Evolutionary conservation across 2,888 invertebrate genomes (phyloP).

Genomic region (Chrysotoxum bicinctum): DNA sequence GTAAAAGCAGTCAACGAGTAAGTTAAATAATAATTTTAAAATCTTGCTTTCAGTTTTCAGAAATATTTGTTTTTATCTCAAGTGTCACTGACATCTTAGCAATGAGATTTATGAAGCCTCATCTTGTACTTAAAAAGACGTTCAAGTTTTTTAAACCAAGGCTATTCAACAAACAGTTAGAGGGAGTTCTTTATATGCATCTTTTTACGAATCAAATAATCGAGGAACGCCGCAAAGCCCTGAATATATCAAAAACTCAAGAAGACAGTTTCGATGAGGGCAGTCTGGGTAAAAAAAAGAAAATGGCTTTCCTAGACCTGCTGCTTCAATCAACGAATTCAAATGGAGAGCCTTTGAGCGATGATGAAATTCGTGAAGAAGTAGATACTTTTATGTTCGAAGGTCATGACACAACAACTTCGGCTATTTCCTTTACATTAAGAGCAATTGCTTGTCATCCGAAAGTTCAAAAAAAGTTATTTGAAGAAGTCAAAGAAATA

Average conservation of each 20-base stretch:
- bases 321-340: conserved; percentile 84
- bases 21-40: conserved; percentile 76
- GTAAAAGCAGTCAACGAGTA: conserved; percentile 87
- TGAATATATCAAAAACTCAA: conserved; percentile 32
- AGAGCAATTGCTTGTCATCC: conserved; percentile 78
- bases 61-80: background rate
- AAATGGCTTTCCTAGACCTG: conserved; percentile 86
- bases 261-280: conserved; percentile 44
- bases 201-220: conserved; percentile 83
- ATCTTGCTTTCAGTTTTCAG: no score
- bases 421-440: conserved; percentile 78
- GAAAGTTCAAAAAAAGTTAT: conserved; percentile 76
- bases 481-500: conserved; percentile 76
- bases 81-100: conserved; percentile 77
- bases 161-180: conserved; percentile 79
- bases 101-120: conserved; percentile 76
- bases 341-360: conserved; percentile 83
- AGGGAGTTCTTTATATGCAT: conserved; percentile 82
- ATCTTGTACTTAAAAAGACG: conserved; percentile 73
- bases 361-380: conserved; percentile 85
- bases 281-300: conserved; percentile 83
- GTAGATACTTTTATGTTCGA: conserved; percentile 89
- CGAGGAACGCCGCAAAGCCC: conserved; percentile 77
- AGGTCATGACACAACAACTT: conserved; percentile 80
- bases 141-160: conserved; percentile 74